Percentiles rank a stretch among this genome's conserved stretches.
Evolutionary conservation across 2,113 vertebrate species (phyloP).

Genomic region (Cavia porcellus): DNA sequence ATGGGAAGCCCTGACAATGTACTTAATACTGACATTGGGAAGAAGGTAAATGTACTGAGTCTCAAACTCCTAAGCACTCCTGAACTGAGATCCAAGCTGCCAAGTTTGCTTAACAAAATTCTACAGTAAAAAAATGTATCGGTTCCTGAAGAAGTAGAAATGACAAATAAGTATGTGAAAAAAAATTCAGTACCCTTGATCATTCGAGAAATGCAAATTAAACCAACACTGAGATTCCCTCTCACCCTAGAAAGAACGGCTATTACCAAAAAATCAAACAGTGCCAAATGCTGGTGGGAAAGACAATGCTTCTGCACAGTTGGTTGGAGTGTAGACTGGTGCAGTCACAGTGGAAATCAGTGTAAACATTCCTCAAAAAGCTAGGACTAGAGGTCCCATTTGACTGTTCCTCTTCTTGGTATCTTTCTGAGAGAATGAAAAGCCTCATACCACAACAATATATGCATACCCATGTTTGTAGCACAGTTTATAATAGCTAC

Average conservation of each 20-base stretch:
- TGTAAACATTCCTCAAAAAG: not conserved
- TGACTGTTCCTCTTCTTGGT: not conserved
- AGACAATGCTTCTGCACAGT: not conserved
- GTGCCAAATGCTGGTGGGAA: not conserved
- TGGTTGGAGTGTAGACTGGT: not conserved
- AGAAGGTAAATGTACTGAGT: not conserved
- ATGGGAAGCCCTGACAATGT: constrained; percentile 39
- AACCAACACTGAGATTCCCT: not conserved
- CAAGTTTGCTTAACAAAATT: constrained; percentile 21
- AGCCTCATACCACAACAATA: not conserved
- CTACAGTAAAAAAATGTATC: not conserved
- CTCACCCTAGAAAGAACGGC: not conserved
- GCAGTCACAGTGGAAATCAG: not conserved
- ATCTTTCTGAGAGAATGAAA: not conserved
- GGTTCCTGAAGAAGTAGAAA: not conserved
- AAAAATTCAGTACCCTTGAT: not conserved
- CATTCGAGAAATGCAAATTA: not conserved
- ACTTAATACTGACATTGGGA: not conserved
- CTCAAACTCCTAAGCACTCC: not conserved
- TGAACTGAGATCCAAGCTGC: not conserved
- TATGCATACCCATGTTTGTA: not conserved
- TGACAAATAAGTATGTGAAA: not conserved
- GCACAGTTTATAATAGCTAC: not conserved
- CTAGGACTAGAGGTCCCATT: not conserved
- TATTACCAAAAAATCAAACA: not conserved